Evolutionary conservation across 2,113 vertebrate species (phyloP).

Genomic region (Prunella fulvescens): DNA sequence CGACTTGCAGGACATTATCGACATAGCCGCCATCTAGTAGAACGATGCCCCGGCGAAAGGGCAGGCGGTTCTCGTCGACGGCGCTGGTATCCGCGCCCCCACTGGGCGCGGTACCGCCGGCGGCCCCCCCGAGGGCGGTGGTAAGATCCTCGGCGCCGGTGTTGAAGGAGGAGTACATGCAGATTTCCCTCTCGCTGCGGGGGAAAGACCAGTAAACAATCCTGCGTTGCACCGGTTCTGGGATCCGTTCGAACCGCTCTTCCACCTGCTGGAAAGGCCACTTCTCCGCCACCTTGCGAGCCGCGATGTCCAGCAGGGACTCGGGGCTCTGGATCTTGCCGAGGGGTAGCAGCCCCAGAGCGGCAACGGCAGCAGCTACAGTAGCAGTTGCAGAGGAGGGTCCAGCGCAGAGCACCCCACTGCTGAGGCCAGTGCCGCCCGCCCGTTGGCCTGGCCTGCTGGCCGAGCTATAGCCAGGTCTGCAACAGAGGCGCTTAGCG

Average conservation of each 20-base stretch:
- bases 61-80: conserved; percentile 82
- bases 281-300: conserved; percentile 92
- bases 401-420: conserved; percentile 74
- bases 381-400: conserved; percentile 26
- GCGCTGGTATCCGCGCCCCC: neutral
- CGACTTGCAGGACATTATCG: conserved; percentile 96
- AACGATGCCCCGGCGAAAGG: conserved; percentile 90
- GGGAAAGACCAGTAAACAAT: conserved; percentile 98
- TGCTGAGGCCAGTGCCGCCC: conserved; percentile 72
- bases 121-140: conserved; percentile 39
- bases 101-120: neutral
- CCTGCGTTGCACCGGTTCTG: conserved; percentile 92
- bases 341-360: conserved; percentile 70
- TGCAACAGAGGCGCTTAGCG: conserved; percentile 89
- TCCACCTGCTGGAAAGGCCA: conserved; percentile 95
- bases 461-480: conserved; percentile 71
- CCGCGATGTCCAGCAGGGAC: conserved; percentile 90
- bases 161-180: conserved; percentile 96
- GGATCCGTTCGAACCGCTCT: conserved; percentile 93
- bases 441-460: conserved; percentile 73
- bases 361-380: neutral
- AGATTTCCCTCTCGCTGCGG: conserved; percentile 92
- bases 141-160: conserved; percentile 79
- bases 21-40: conserved; percentile 91
- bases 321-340: conserved; percentile 87